Evolutionary conservation across 30 jellyfish, hydroid and myxozoan genomes (phyloP), one percentile per base, ranked within the genome.

Genomic region (Cassiopea xamachana): DNA sequence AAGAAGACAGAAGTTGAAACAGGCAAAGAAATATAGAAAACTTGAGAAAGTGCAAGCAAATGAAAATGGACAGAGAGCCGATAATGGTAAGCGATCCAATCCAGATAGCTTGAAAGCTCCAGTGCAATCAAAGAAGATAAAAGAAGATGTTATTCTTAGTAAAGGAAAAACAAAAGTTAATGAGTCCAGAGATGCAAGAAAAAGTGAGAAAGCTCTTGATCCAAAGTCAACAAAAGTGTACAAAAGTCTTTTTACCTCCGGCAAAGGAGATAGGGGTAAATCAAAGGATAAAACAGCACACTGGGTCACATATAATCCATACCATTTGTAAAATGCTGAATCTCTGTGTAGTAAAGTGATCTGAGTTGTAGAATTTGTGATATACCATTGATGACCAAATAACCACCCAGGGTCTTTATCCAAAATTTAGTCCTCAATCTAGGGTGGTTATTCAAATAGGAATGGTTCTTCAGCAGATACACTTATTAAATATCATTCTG

Each of bases 281-380:
- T 82, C 95, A 2, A 90, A 70, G 6, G 73, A 89, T 76, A 88
- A 92, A 83, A 78, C 86, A n/a, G 79, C 99, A 1, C 84, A 97
- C 74, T 97, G 99, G 99, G 96, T 97, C 60, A 93, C 99, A 1
- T 93, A 93, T 55, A 93, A 93, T 83, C 98, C 99, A 19, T 97
- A 97, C 60, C 98, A 93, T 93, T 85, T 97, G 93, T 93, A 79
- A 85, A 71, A 51, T 44, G 16, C 7, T 14, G 55, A 6, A 6
- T 27, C 2, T 16, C 27, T 71, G 16, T 71, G 80, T 68, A 68
- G 39, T 27, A 27, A 27, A 27, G 39, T 27, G 39, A 27, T 27
- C 39, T 27, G 39, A 27, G 39, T 27, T 27, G 39, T 27, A 27
- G 39, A 27, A 27, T 27, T 27, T 27, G 39, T 27, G 39, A 27